Conservation (phyloP, 1,140 invertebrate genomes). For the Drosophila saltans region DNA sequence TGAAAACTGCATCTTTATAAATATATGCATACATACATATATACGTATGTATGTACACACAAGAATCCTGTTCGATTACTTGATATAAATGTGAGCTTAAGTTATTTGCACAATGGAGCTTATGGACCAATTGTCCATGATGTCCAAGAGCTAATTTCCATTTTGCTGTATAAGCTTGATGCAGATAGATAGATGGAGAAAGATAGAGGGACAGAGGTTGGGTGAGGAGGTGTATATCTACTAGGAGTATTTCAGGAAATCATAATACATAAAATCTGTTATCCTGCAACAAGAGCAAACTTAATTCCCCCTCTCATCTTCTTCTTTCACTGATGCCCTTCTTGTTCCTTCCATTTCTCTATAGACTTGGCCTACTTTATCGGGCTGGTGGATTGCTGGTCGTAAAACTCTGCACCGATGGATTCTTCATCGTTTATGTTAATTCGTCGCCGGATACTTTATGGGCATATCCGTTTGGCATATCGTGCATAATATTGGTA, state of each 20-base stretch:
- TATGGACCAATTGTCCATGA: slow-evolving; percentile 3
- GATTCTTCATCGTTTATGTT: slow-evolving; percentile 86
- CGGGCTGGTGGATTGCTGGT: slow-evolving; percentile 85
- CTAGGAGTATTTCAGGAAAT: neutral
- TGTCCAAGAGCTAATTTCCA: slow-evolving; percentile 12
- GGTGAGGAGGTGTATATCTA: neutral
- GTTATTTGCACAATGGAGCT: neutral
- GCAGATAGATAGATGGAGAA: neutral
- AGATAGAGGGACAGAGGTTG: neutral
- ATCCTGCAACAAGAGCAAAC: slow-evolving; percentile 9
- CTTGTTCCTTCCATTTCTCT: slow-evolving; percentile 17
- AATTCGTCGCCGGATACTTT: slow-evolving; percentile 85
- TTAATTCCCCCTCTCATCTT: slow-evolving; percentile 5
- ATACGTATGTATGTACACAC: neutral
- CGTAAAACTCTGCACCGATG: slow-evolving; percentile 85
- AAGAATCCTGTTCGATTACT: neutral
- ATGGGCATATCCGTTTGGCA: slow-evolving; percentile 86
- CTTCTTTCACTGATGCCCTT: slow-evolving; percentile 7
- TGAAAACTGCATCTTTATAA: neutral
- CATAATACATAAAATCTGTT: slow-evolving; percentile 13
- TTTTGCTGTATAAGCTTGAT: slow-evolving; percentile 24
- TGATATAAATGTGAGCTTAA: neutral
- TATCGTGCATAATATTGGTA: slow-evolving; percentile 85
- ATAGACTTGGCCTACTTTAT: slow-evolving; percentile 85
- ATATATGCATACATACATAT: too few species aligned